phyloP scores from a whole-genome alignment of 2,797 vertebrate species.

The Sebastes oblongus region DNA sequence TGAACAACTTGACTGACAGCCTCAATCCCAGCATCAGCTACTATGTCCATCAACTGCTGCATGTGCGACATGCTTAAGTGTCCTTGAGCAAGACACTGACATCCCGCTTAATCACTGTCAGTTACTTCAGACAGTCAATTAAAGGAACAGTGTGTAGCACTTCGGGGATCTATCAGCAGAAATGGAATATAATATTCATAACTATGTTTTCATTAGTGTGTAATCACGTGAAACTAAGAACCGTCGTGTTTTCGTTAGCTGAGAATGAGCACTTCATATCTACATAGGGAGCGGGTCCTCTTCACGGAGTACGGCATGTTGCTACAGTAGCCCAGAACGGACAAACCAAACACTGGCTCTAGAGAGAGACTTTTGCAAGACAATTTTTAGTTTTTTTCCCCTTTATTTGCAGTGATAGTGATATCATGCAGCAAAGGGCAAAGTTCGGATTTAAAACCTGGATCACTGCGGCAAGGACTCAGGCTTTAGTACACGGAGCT shows the following conservation, averaged over 20 bases:
- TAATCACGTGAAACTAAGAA: not conserved
- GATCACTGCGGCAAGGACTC: too few species aligned
- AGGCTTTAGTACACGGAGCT: too few species aligned
- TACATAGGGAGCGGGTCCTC: not conserved
- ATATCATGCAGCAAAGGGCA: too few species aligned
- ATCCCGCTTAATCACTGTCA: slow-evolving; percentile 30
- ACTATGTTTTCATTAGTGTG: not conserved
- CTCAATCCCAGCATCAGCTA: slow-evolving; percentile 15
- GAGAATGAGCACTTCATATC: not conserved
- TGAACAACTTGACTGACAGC: not conserved
- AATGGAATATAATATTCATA: not conserved
- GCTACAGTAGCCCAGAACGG: too few species aligned
- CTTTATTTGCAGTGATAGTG: too few species aligned
- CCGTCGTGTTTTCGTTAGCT: not conserved
- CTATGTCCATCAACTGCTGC: slow-evolving; percentile 18
- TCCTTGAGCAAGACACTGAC: slow-evolving; percentile 39
- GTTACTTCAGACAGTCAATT: slow-evolving; percentile 45
- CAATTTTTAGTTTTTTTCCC: too few species aligned
- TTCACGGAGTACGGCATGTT: not conserved
- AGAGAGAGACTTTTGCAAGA: too few species aligned
- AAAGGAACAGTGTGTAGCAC: not conserved
- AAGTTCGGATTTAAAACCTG: too few species aligned
- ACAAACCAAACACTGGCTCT: too few species aligned
- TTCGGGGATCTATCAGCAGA: too few species aligned
- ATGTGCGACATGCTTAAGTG: not conserved